Percentiles rank a stretch among this genome's conserved stretches.
Evolutionary conservation across 2,797 vertebrate genomes (phyloP).

Genomic region (Pelobates cultripes): DNA sequence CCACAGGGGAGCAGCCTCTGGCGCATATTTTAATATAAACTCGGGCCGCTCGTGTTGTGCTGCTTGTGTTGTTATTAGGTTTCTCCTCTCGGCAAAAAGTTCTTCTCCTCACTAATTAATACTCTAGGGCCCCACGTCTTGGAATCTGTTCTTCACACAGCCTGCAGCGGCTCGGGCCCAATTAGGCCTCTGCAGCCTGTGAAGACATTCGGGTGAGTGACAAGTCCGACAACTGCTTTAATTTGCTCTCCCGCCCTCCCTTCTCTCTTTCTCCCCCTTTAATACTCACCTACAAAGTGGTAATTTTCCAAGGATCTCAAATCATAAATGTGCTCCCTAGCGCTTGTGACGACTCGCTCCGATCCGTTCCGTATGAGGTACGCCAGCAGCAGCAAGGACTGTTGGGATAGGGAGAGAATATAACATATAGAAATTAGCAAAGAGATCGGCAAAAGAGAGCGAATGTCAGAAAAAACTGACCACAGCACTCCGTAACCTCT

Average conservation of each 20-base stretch:
- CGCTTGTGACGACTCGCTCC: conserved; percentile 96
- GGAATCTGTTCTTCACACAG: conserved; percentile 81
- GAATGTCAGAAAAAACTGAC: background rate
- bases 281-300: conserved; percentile 94
- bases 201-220: conserved; percentile 74
- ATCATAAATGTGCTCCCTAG: conserved; percentile 98
- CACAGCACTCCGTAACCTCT: conserved; percentile 8
- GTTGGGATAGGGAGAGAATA: conserved; percentile 60
- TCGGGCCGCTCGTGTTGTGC: conserved; percentile 81
- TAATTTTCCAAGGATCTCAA: conserved; percentile 97
- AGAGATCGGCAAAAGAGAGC: too few species aligned
- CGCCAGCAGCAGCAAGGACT: conserved; percentile 93
- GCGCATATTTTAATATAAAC: conserved; percentile 86
- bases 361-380: conserved; percentile 98
- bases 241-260: conserved; percentile 69
- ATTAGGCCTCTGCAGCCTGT: conserved; percentile 79
- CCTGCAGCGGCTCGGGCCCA: conserved; percentile 83
- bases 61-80: conserved; percentile 86
- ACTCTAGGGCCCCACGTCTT: conserved; percentile 82
- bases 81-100: conserved; percentile 79
- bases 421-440: conserved; percentile 16
- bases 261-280: conserved; percentile 70
- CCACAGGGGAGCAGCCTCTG: conserved; percentile 81
- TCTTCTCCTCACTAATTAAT: conserved; percentile 87
- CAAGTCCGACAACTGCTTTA: conserved; percentile 82